Base-by-base conservation (phyloP, 1,140 invertebrate genomes). In the Adoxophyes honmai region DNA sequence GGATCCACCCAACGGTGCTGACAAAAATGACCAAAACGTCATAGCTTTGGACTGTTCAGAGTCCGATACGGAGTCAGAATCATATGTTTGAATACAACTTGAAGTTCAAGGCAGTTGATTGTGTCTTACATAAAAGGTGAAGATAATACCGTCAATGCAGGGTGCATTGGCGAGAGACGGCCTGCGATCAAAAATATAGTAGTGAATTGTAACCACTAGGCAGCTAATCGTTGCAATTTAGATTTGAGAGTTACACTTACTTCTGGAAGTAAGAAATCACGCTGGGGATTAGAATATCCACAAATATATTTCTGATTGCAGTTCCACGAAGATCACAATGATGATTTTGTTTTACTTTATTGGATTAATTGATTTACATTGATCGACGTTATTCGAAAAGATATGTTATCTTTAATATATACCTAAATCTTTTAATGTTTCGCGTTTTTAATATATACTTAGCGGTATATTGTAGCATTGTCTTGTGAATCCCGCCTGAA, bases 31-130 rank as follows among this genome's bases (percentile, higher is more conserved):
- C 8, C 68, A 84, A 60, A 82, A 86, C 55, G 75, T 79, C n/a
- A 68, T 89, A 68, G 84, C 81, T 38, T 68, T 89, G 21, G 86
- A 83, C 36, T 81, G 75, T 53, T 87, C 86, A 4, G 88, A 87
- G 55, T 88, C 88, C 10, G 88, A 89, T 57, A 90, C 88, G 1
- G 88, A 90, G 68, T 89, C 88, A 5, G 88, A 90, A 65, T 90
- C 88, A 37, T 90, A 90, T 64, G 88, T 90, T 38, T 89, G 62
- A 82, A 58, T 36, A 33, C 36, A 59, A 28, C 34, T 52, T 52
- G 15, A 58, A 59, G 59, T 59, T 68, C 62, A 67, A 57, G 14
- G 37, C 11, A 28, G 33, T 52, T 51, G 10, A 28, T 10, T 44
- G 16, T 52, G 15, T 15, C 15, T 10, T 53, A 35, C 3, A 14